Evolutionary conservation across 2,888 invertebrate species (phyloP).

Genomic region (Xylota segnis): DNA sequence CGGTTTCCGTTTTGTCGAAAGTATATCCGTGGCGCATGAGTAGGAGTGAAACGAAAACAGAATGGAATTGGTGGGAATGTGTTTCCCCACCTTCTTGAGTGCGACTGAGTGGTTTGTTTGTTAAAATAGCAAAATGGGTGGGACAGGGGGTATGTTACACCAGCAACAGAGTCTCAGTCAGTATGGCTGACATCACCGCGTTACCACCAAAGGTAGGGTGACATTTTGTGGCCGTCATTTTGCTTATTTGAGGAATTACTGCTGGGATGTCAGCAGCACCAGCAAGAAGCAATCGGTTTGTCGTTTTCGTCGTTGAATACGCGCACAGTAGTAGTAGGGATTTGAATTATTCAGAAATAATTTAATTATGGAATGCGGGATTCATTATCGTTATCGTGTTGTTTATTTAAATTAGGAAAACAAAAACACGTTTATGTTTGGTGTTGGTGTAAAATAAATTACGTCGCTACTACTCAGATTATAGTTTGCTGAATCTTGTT

Average conservation of each 20-base stretch:
- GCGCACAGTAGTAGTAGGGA: too few relatives aligned
- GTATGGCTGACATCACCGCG: conserved; percentile 48
- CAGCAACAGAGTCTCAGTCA: conserved; percentile 15
- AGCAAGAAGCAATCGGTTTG: conserved; percentile 8
- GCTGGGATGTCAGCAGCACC: conserved; percentile 79
- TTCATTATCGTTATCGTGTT: too few relatives aligned
- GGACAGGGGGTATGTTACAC: neutral
- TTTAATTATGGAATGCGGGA: too few relatives aligned
- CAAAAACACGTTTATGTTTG: too few relatives aligned
- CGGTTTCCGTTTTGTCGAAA: conserved; percentile 23
- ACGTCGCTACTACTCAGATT: too few relatives aligned
- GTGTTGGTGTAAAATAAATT: too few relatives aligned
- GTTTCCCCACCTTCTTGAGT: conserved; percentile 56
- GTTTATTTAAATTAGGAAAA: too few relatives aligned
- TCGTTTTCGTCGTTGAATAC: neutral
- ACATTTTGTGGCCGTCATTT: conserved; percentile 84
- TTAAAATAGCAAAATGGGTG: neutral
- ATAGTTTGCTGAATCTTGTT: too few relatives aligned
- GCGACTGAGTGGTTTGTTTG: conserved; percentile 48
- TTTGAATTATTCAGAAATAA: too few relatives aligned
- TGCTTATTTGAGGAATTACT: conserved; percentile 83
- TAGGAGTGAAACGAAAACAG: conserved; percentile 54
- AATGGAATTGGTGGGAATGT: conserved; percentile 21
- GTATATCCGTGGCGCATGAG: conserved; percentile 24
- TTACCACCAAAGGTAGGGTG: conserved; percentile 76